phyloP scores from a whole-genome alignment of 1,140 invertebrate genomes.

The Drosophila insularis region DNA sequence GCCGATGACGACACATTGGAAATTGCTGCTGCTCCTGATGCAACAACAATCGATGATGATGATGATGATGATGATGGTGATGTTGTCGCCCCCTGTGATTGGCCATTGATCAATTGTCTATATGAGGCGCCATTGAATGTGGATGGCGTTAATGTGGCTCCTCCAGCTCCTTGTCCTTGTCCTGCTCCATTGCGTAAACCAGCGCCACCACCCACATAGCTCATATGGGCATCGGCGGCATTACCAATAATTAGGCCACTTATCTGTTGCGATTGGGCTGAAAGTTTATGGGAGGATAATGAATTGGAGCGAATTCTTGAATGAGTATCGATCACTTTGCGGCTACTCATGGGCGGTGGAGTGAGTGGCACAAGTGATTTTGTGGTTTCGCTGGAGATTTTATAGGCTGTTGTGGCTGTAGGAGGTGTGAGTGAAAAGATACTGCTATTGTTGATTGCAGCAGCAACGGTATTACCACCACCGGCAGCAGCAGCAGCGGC shows the following conservation, averaged over 20 bases:
- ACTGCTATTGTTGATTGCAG: neutral
- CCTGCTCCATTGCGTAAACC: too few relatives aligned
- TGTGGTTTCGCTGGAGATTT: constrained; percentile 2
- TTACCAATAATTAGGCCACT: constrained; percentile 19
- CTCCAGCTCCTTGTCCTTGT: neutral
- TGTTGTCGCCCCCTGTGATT: constrained; percentile 28
- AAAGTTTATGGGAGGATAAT: constrained; percentile 78
- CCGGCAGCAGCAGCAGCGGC: too few relatives aligned
- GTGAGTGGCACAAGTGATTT: constrained; percentile 66
- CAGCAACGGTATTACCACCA: neutral
- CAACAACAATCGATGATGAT: constrained; percentile 34
- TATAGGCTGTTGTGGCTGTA: constrained; percentile 11
- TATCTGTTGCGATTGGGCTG: constrained; percentile 47
- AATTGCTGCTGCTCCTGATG: constrained; percentile 22
- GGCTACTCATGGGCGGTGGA: constrained; percentile 68
- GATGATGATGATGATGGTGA: constrained; percentile 11
- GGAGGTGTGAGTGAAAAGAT: constrained; percentile 8
- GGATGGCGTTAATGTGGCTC: constrained; percentile 26
- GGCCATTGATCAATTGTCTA: constrained; percentile 27
- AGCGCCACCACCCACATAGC: constrained; percentile 19
- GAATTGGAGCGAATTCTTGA: constrained; percentile 72
- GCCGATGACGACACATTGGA: constrained; percentile 51
- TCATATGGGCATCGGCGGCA: constrained; percentile 21
- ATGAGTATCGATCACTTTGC: constrained; percentile 60
- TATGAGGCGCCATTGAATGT: constrained; percentile 2